These are phyloP conservation scores for Ceuthmochares aereus DNA, from an alignment of 2,113 vertebrate species.

Conservation along the genomic window DNA sequence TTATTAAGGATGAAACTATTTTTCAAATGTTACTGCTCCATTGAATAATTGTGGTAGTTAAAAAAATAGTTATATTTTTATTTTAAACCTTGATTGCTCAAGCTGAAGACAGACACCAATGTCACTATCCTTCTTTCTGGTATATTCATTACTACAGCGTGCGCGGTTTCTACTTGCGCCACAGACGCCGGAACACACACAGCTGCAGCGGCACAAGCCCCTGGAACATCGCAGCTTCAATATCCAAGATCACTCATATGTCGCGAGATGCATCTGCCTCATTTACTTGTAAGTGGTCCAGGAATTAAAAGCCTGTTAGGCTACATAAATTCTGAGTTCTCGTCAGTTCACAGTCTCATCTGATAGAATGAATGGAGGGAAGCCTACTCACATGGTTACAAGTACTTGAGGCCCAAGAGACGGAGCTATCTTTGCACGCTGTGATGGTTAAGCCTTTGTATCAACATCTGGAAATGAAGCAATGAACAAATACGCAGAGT, in stretches of 20 bases:
- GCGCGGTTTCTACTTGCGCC: not conserved
- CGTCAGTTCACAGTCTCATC: not conserved
- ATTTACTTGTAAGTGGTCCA: not conserved
- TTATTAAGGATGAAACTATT: not conserved
- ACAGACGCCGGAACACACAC: not conserved
- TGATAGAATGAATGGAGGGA: not conserved
- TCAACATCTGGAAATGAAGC: slow-evolving; percentile 28
- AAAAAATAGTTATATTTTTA: not conserved
- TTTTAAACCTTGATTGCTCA: not conserved
- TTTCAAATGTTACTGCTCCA: not conserved
- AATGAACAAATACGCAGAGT: not conserved
- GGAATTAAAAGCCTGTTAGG: not conserved
- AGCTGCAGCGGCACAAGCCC: not conserved
- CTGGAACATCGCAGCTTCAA: not conserved
- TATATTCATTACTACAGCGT: not conserved
- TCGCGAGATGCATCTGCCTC: not conserved
- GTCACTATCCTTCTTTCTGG: not conserved
- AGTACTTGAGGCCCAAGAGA: slow-evolving; percentile 9
- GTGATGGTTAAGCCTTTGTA: not conserved
- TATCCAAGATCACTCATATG: not conserved
- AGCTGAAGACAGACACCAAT: not conserved
- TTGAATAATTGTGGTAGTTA: not conserved
- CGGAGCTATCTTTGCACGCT: not conserved
- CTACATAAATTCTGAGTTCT: not conserved
- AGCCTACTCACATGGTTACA: not conserved